Evolutionary conservation across 2,797 vertebrate species (phyloP), one percentile per base, ranked within the genome.

Genomic region (Naso thynnoides): DNA sequence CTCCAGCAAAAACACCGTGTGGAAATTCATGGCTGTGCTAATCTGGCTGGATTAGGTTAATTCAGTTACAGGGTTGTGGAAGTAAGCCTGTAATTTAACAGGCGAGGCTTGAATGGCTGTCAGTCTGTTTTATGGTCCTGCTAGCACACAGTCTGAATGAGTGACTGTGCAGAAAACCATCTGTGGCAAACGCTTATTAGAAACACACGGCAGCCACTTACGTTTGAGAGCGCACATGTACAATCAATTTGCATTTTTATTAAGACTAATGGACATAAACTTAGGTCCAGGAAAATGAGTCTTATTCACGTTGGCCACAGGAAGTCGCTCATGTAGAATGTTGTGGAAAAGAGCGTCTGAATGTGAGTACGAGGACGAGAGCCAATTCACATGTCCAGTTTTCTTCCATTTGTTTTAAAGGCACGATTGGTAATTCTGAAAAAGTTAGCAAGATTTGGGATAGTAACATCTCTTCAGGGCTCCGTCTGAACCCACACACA

Each of bases 201-300:
- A 87, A 79, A 84, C 76, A 81, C 77, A 66, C 74, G 83, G 73
- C 78, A 78, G 27, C 42, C 73, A 70, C 79, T 88, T 73, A 53
- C 76, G 83, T 78, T 90, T 88, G 68, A 86, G 75, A 67, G 79
- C 75, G 21, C 74, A 68, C 68, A 78, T 84, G 86, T 88, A 90
- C 86, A 78, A 73, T 55, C 78, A 74, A 89, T 91, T 91, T 91
- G 88, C 90, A 92, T 92, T 92, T 88, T 91, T 84, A 91, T 88
- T 86, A 90, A 79, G 84, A 78, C 82, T 66, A 69, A 62, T n/a
- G 0, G 61, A 66, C 70, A 77, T 85, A 74, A 84, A 83, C 79
- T 70, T 68, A 13, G 66, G 52, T 64, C 42, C 45, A 14, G 62
- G 69, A 58, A 73, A 60, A 65, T 53, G 45, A 54, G 13, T 52